Base-by-base conservation (phyloP, 1,140 invertebrate genomes). In the Ruditapes philippinarum region DNA sequence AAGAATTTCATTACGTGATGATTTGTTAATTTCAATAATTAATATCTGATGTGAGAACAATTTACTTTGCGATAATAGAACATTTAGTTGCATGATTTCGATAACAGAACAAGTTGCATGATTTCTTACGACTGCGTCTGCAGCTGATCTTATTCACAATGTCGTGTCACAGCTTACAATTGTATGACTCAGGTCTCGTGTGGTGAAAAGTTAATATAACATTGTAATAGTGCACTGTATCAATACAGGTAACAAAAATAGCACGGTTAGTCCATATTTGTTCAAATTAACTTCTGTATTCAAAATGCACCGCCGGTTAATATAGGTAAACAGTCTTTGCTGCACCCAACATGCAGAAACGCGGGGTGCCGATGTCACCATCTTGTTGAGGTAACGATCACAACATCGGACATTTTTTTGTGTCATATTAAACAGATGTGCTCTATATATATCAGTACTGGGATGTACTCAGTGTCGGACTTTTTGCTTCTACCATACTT, bases 61-160 rank as follows among this genome's bases (percentile, higher is more conserved):
- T n/a, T n/a, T n/a, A n/a, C n/a, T n/a, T n/a, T n/a, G n/a, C n/a
- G n/a, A n/a, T n/a, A n/a, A 19, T 9, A 1, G n/a, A 62, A 62
- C 5, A 14, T 45, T 45, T 45, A n/a, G n/a, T n/a, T n/a, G n/a
- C n/a, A n/a, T n/a, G n/a, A n/a, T n/a, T n/a, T n/a, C n/a, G n/a
- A n/a, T n/a, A n/a, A 45, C 42, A 45, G 42, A 62, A 62, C 19
- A 25, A 11, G 57, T 28, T 62, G 11, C 57, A 62, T n/a, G n/a
- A 28, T 70, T 38, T 70, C 65, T 40, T 36, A 38, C n/a, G n/a
- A n/a, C 62, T 28, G 14, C 28, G 22, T 31, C 28, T 2, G 0
- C 65, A 70, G 65, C 65, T 70, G 65, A 42, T 36, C 40, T 14
- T 38, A 31, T 70, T 70, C 65, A 70, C 65, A 70, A n/a, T 70